Evolutionary conservation across 2,888 invertebrate species (phyloP), one percentile per base, ranked within the genome.

Genomic region (Desoria tigrina): DNA sequence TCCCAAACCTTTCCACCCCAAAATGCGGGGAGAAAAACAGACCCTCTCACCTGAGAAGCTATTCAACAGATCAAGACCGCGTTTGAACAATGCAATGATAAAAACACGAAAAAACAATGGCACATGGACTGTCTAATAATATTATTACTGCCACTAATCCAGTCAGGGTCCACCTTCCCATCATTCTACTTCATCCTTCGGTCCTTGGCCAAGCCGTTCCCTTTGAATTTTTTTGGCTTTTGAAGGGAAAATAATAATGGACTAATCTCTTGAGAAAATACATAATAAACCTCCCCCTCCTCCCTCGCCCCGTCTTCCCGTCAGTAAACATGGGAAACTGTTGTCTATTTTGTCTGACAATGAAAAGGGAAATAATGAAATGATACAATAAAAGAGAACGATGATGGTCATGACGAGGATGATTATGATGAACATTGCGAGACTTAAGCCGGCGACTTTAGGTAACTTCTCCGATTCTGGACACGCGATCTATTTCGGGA

Each of bases 231-330:
- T 54, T 54, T 54, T 54, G n/a, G 28, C 14, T 16, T 54, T 54
- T 54, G 54, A 54, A 18, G 54, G 54, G 27, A 54, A 54, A 54
- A 54, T 28, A 54, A 54, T 28, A 51, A 51, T 51, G 51, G 51
- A 51, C 51, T 51, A 51, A 51, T 51, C 51, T 51, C 51, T 24
- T 51, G 51, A 51, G 51, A 51, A 51, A 51, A 51, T 51, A 51
- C 3, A 9, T 14, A 51, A 45, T 9, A 4, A 6, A 9, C 45
- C 51, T 23, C 51, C 24, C 51, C 51, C 26, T 45, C 16, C 24
- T 21, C 24, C 51, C 7, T 45, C 18, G 4, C 16, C 23, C 24
- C 51, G 26, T 45, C 18, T 45, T 45, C 23, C 39, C 45, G n/a
- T 45, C 7, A 45, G 23, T 21, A 45, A 45, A 45, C 45, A 45